These are phyloP conservation scores for Cepaea nemoralis DNA, from an alignment of 1,140 invertebrate genomes.

Conservation along the genomic window DNA sequence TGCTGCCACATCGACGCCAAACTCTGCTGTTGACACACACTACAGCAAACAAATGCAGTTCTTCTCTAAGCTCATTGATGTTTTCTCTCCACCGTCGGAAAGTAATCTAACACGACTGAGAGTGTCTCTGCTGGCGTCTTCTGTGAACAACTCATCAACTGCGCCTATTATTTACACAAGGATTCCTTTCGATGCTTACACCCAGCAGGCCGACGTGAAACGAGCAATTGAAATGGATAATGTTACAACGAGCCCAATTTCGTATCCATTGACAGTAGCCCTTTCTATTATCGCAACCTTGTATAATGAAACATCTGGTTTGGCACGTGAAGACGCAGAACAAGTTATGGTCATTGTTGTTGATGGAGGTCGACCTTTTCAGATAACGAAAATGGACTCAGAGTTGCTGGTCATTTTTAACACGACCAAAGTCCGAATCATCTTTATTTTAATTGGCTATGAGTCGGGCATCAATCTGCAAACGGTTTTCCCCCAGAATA, in stretches of 20 bases:
- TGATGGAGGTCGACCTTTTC: constrained; percentile 1
- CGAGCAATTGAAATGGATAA: neutral
- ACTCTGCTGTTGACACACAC: neutral
- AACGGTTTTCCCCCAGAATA: neutral
- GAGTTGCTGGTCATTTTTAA: neutral
- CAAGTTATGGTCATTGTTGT: neutral
- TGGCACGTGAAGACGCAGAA: neutral
- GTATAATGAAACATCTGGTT: neutral
- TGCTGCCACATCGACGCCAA: neutral
- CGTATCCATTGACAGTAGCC: constrained; percentile 1
- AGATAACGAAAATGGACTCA: constrained; percentile 1
- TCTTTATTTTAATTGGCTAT: neutral
- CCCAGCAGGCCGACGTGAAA: neutral
- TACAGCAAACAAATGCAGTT: constrained; percentile 6
- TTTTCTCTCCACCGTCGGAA: neutral
- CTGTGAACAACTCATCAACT: neutral
- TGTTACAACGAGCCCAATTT: neutral
- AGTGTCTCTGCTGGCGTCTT: neutral
- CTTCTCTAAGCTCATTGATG: constrained; percentile 18
- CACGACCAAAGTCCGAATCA: neutral
- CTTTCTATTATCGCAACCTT: neutral
- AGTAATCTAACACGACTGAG: neutral
- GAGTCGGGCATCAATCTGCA: neutral
- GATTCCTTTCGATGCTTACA: neutral
- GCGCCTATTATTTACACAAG: neutral